Base-by-base conservation (phyloP, 2,888 invertebrate species). In the Meghimatium bilineatum region DNA sequence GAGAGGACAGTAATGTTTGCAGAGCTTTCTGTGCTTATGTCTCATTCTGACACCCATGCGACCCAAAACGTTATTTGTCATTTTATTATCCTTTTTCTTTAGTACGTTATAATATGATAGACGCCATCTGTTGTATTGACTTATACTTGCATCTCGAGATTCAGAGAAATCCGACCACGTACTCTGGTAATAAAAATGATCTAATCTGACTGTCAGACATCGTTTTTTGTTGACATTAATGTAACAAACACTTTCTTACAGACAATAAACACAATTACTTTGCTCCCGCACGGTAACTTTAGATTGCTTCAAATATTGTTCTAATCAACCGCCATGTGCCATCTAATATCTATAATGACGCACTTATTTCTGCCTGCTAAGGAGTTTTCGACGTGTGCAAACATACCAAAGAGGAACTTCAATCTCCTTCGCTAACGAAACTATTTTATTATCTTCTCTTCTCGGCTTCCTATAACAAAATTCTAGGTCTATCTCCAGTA, bases 301-400 rank as follows among this genome's bases (percentile, higher is more conserved):
- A 26, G 67, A 78, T 78, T 78, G 38, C 26, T 17, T n/a, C 29
- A 78, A 78, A 78, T 66, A 78, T 44, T 63, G 77, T 29, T 38
- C 10, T 12, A 29, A 56, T 6, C 56, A 23, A 78, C 56, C 32
- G 29, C 6, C 1, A 34, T 8, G 12, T 32, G 66, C 1, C 29
- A 23, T 23, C 8, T 78, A 34, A 78, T 78, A 56, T 44, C 49
- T 78, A 44, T 78, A 66, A 49, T 78, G 49, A 66, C 66, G 2
- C 66, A 44, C 74, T 6, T 32, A 74, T 29, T 49, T 23, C 32
- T 32, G n/a, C 2, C 52, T 52, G 32, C 52, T 52, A 29, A 52
- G 74, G 17, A 29, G 5, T n/a, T 17, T 5, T 32, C 32, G 52
- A 6, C 49, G 29, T 74, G 52, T 52, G 32, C n/a, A n/a, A n/a